Percentiles rank a stretch among this genome's conserved stretches.
Evolutionary conservation across 1,140 invertebrate species (phyloP).

Genomic region (Eupristina koningsbergeri): DNA sequence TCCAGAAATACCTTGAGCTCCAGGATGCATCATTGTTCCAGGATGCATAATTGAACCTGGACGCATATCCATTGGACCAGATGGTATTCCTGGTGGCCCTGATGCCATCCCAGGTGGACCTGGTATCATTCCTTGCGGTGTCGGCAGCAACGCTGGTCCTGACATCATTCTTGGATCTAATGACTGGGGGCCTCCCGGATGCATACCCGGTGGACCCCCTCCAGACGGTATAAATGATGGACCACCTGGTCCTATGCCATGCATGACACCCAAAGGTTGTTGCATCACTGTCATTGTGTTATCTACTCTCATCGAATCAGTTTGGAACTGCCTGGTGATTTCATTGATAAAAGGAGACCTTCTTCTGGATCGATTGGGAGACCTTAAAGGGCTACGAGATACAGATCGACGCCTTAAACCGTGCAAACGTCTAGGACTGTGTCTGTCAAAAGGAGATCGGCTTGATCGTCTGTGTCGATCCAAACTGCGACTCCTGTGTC

Average conservation of each 20-base stretch:
- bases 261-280: neutral
- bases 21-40: slow-evolving; percentile 1
- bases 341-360: slow-evolving; percentile 71
- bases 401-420: slow-evolving; percentile 59
- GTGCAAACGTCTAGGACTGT: slow-evolving; percentile 49
- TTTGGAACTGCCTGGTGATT: slow-evolving; percentile 63
- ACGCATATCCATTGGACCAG: slow-evolving; percentile 7
- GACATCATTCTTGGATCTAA: slow-evolving; percentile 35
- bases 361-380: slow-evolving; percentile 62
- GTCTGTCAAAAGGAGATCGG: slow-evolving; percentile 59
- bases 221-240: slow-evolving; percentile 15
- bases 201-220: slow-evolving; percentile 44
- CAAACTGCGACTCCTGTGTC: slow-evolving; percentile 65
- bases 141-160: slow-evolving; percentile 13
- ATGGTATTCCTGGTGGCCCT: neutral
- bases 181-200: slow-evolving; percentile 47
- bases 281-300: slow-evolving; percentile 26
- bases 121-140: slow-evolving; percentile 37
- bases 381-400: slow-evolving; percentile 58
- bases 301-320: slow-evolving; percentile 52
- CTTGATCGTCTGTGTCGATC: slow-evolving; percentile 67
- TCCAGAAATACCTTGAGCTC: neutral
- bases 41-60: slow-evolving; percentile 6
- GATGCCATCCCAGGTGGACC: slow-evolving; percentile 17
- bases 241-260: neutral